Evolutionary conservation across 2,797 vertebrate species (phyloP).

Genomic region (Cirrhinus mrigala): DNA sequence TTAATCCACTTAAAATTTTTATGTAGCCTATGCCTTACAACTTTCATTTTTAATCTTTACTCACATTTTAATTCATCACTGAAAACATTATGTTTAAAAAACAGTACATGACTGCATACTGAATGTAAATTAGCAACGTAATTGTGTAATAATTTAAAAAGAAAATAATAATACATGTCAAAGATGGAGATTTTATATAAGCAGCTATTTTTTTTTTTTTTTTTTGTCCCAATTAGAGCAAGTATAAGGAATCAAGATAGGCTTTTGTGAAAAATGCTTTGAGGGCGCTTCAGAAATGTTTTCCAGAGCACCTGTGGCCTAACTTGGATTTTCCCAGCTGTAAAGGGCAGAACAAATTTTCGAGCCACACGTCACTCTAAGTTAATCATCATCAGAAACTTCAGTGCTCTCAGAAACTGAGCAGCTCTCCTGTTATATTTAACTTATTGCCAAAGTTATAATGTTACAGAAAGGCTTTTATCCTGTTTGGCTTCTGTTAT

Average conservation of each 20-base stretch:
- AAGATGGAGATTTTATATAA: background rate
- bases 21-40: too few species aligned
- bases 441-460: background rate
- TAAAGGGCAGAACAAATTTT: background rate
- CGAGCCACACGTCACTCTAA: slow-evolving; percentile 26
- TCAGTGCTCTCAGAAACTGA: slow-evolving; percentile 4
- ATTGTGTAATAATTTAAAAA: background rate
- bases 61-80: background rate
- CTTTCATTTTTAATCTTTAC: background rate
- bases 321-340: slow-evolving; percentile 47
- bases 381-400: slow-evolving; percentile 55
- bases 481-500: slow-evolving; percentile 52
- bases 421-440: background rate
- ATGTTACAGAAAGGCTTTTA: slow-evolving; percentile 38
- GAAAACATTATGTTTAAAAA: background rate
- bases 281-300: background rate
- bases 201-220: too few species aligned
- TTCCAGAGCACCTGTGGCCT: slow-evolving; percentile 45
- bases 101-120: background rate
- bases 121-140: too few species aligned
- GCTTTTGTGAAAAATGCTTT: slow-evolving; percentile 44
- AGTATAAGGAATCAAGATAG: background rate
- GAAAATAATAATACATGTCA: background rate
- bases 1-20: too few species aligned
- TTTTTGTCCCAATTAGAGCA: background rate